Percentiles rank a stretch among this genome's conserved stretches.
Evolutionary conservation across 2,888 invertebrate species (phyloP).

Genomic region (Hoplodrina ambigua): DNA sequence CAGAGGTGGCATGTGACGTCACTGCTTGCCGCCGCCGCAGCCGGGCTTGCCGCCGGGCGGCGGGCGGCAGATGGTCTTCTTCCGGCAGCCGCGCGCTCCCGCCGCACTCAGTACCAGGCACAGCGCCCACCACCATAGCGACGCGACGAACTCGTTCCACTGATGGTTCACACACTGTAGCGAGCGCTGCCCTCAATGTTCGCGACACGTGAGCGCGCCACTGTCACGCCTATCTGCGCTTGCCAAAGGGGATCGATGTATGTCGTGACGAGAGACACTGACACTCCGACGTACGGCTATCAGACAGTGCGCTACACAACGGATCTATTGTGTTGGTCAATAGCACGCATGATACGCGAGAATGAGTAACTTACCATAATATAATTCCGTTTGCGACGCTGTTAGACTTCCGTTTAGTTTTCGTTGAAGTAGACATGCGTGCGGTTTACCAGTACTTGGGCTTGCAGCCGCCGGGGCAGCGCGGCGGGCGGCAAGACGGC

Average conservation of each 20-base stretch:
- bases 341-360: too few relatives aligned
- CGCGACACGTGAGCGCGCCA: too few relatives aligned
- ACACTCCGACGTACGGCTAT: too few relatives aligned
- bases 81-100: constrained; percentile 74
- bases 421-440: neutral
- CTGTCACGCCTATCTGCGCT: too few relatives aligned
- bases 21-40: constrained; percentile 73
- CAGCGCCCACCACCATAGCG: constrained; percentile 67
- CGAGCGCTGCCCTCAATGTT: too few relatives aligned
- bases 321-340: too few relatives aligned
- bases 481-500: constrained; percentile 81
- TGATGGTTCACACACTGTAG: constrained; percentile 7
- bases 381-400: neutral
- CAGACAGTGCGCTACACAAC: too few relatives aligned
- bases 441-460: constrained; percentile 81
- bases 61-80: constrained; percentile 82
- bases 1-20: neutral
- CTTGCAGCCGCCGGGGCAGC: constrained; percentile 87
- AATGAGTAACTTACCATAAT: constrained; percentile 42
- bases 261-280: too few relatives aligned
- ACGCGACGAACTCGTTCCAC: constrained; percentile 60
- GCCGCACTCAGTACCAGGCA: constrained; percentile 64
- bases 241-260: too few relatives aligned
- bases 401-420: neutral
- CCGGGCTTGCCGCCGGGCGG: constrained; percentile 81